A percentile compares a stretch with the other conserved stretches of the same genome.
These are phyloP conservation scores for Campaea margaritaria DNA, from an alignment of 2,888 invertebrate genomes.

Conservation along the genomic window DNA sequence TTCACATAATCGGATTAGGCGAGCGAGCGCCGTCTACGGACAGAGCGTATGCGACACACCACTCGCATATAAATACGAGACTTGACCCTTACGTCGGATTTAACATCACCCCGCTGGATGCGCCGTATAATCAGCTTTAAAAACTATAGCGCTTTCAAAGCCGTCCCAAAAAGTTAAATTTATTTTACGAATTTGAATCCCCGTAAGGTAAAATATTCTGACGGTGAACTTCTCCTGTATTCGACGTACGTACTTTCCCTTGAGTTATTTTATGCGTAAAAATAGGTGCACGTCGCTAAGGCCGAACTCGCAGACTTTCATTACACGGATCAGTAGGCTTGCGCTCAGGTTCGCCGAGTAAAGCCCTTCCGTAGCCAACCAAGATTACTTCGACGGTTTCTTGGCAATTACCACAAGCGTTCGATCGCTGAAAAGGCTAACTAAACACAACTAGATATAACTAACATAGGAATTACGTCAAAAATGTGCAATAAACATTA, in stretches of 20 bases:
- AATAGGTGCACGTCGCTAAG: conserved; percentile 54
- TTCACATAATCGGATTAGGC: conserved; percentile 80
- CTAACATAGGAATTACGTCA: conserved; percentile 51
- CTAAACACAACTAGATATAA: conserved; percentile 37
- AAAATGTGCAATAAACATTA: conserved; percentile 74
- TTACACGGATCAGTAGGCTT: conserved; percentile 78
- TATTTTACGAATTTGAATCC: conserved; percentile 26
- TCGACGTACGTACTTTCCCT: conserved; percentile 20
- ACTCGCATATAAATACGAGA: conserved; percentile 32
- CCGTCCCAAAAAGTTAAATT: conserved; percentile 31
- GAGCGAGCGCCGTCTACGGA: conserved; percentile 65
- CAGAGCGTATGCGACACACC: conserved; percentile 55
- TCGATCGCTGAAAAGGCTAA: conserved; percentile 44
- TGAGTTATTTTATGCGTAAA: conserved; percentile 52
- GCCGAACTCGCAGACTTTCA: conserved; percentile 71
- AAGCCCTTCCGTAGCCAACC: conserved; percentile 62
- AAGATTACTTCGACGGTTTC: conserved; percentile 60
- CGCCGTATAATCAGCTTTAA: conserved; percentile 50
- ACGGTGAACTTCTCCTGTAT: conserved; percentile 12
- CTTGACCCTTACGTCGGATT: conserved; percentile 59
- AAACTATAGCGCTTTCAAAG: conserved; percentile 32
- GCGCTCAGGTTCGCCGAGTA: conserved; percentile 68
- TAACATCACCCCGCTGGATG: conserved; percentile 50
- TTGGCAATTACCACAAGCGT: conserved; percentile 49
- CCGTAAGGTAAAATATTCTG: conserved; percentile 11